Conservation (phyloP, 2,888 invertebrate species). For the Bimastos eiseni region DNA sequence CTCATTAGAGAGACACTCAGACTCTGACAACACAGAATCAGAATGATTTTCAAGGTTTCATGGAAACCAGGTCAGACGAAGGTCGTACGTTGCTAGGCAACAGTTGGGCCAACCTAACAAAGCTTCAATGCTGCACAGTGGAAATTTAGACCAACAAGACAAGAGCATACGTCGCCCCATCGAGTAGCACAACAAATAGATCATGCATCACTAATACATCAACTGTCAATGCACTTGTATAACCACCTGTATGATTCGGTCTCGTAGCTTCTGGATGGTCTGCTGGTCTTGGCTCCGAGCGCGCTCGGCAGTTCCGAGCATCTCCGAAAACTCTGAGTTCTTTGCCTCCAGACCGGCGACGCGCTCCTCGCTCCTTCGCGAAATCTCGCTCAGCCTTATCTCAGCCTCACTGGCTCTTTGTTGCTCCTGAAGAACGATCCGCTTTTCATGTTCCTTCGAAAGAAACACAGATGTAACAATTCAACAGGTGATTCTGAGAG, state of each 20-base stretch:
- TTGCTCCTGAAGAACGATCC: slow-evolving; percentile 21
- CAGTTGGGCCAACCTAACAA: background rate
- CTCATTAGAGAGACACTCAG: background rate
- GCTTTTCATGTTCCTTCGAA: slow-evolving; percentile 25
- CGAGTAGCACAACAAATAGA: background rate
- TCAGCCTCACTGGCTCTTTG: slow-evolving; percentile 67
- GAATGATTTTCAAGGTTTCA: background rate
- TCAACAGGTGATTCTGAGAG: background rate
- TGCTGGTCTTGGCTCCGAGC: slow-evolving; percentile 74
- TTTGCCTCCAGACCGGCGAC: slow-evolving; percentile 77
- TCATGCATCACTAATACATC: slow-evolving; percentile 27
- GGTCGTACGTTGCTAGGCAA: background rate
- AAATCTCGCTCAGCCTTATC: slow-evolving; percentile 72
- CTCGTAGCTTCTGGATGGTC: slow-evolving; percentile 65
- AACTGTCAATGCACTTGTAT: slow-evolving; percentile 53
- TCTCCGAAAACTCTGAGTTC: slow-evolving; percentile 77
- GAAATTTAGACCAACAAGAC: too few relatives aligned
- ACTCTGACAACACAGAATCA: background rate
- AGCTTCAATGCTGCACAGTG: background rate
- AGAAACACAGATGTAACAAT: background rate
- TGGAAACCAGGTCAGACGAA: background rate
- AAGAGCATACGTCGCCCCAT: background rate
- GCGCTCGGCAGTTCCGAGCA: slow-evolving; percentile 66
- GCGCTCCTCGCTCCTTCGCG: slow-evolving; percentile 74
- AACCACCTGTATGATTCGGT: slow-evolving; percentile 58